Evolutionary conservation across 2,797 vertebrate species (phyloP).

Genomic region (Leptoclinus maculatus): DNA sequence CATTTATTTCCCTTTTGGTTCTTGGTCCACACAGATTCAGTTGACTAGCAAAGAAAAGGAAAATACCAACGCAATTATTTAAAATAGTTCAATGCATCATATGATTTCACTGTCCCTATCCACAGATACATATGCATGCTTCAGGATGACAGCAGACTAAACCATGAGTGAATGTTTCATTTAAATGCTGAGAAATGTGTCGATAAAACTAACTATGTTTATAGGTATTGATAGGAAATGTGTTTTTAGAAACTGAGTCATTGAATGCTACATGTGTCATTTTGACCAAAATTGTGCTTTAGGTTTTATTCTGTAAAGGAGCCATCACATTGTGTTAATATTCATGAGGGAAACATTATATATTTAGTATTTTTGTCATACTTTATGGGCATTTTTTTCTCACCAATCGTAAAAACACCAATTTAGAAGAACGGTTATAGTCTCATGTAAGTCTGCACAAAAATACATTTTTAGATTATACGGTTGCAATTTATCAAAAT

Average conservation of each 20-base stretch:
- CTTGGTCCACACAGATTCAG: not conserved
- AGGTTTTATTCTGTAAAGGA: not conserved
- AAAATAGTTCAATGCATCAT: not conserved
- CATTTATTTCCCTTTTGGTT: not conserved
- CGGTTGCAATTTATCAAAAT: not conserved
- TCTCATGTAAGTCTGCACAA: not conserved
- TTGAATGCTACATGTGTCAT: not conserved
- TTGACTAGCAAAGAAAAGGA: not conserved
- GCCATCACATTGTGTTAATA: not conserved
- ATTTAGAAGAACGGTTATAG: not conserved
- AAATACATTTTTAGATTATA: not conserved
- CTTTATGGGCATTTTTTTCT: not conserved
- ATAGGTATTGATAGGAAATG: not conserved
- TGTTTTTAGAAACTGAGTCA: not conserved
- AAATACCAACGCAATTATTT: not conserved
- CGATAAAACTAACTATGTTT: not conserved
- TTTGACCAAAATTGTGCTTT: not conserved
- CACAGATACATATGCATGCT: slow-evolving; percentile 19
- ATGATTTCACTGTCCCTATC: not conserved
- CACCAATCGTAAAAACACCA: not conserved
- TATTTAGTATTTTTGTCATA: not conserved
- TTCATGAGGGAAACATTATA: not conserved
- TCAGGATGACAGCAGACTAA: slow-evolving; percentile 8
- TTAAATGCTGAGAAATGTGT: slow-evolving; percentile 17
- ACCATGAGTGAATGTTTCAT: not conserved